These are phyloP conservation scores for Strix uralensis DNA, from an alignment of 2,113 vertebrate species.

Conservation along the genomic window DNA sequence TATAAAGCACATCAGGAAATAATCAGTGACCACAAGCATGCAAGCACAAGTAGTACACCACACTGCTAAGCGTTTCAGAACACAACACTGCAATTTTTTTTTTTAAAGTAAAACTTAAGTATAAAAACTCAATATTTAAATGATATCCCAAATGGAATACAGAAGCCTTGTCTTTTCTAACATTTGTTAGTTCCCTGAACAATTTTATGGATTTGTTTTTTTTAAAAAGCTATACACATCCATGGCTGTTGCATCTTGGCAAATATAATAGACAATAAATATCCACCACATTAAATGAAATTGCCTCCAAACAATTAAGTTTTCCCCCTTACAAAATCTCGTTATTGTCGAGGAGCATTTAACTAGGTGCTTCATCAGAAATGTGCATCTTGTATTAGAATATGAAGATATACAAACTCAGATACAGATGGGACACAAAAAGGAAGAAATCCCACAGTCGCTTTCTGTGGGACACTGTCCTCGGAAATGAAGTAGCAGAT, in stretches of 20 bases:
- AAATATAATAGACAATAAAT: not conserved
- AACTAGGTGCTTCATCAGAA: not conserved
- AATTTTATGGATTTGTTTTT: not conserved
- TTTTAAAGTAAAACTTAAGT: not conserved
- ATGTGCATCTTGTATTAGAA: not conserved
- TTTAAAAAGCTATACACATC: not conserved
- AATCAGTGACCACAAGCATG: slow-evolving; percentile 57
- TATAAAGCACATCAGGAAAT: slow-evolving; percentile 45
- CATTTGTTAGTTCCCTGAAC: not conserved
- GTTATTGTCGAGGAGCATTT: not conserved
- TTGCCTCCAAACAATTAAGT: not conserved
- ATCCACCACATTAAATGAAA: not conserved
- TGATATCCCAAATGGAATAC: not conserved
- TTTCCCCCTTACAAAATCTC: not conserved
- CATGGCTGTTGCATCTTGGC: not conserved
- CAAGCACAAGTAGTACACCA: slow-evolving; percentile 54
- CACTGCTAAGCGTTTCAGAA: not conserved
- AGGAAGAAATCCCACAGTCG: not conserved
- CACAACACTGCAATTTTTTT: not conserved
- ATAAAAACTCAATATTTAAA: not conserved
- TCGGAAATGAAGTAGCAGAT: not conserved
- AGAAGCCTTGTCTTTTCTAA: not conserved
- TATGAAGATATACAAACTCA: not conserved
- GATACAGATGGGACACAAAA: not conserved
- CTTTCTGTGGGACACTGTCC: not conserved